These are phyloP conservation scores for Moxostoma hubbsi DNA, from an alignment of 2,797 vertebrate genomes.

Conservation along the genomic window DNA sequence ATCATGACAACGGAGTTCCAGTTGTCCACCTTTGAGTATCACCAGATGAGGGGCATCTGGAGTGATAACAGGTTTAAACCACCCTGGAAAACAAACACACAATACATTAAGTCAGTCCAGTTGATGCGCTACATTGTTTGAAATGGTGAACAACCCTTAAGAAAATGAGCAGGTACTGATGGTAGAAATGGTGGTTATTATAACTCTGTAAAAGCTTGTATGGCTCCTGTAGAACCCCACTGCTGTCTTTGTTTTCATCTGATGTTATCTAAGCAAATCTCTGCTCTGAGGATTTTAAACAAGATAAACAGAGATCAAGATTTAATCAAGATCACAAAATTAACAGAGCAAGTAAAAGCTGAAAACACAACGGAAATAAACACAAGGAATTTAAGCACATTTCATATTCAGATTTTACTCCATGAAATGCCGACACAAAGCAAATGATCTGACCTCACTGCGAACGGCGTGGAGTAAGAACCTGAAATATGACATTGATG, in stretches of 20 bases:
- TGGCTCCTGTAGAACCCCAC: background rate
- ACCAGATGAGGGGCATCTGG: constrained; percentile 77
- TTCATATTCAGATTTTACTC: no score
- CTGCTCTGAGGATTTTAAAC: background rate
- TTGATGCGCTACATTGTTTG: background rate
- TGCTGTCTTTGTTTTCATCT: constrained; percentile 8
- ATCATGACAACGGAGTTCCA: constrained; percentile 82
- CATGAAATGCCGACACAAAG: no score
- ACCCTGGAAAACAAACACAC: constrained; percentile 60
- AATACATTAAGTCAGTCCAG: background rate
- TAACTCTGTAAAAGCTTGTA: background rate
- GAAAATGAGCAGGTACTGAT: background rate
- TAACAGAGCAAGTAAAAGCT: no score
- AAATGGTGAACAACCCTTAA: no score
- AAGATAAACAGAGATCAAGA: background rate
- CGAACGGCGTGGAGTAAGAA: no score
- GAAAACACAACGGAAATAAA: no score
- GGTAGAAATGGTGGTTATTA: background rate
- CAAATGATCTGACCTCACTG: no score
- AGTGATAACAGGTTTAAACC: constrained; percentile 74
- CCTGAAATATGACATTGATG: no score
- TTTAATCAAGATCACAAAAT: no score
- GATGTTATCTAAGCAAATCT: constrained; percentile 5
- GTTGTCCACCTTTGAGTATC: constrained; percentile 76
- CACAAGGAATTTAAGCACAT: no score